Evolutionary conservation across 1,140 invertebrate genomes (phyloP).

Genomic region (Himalopsyche phryganea): DNA sequence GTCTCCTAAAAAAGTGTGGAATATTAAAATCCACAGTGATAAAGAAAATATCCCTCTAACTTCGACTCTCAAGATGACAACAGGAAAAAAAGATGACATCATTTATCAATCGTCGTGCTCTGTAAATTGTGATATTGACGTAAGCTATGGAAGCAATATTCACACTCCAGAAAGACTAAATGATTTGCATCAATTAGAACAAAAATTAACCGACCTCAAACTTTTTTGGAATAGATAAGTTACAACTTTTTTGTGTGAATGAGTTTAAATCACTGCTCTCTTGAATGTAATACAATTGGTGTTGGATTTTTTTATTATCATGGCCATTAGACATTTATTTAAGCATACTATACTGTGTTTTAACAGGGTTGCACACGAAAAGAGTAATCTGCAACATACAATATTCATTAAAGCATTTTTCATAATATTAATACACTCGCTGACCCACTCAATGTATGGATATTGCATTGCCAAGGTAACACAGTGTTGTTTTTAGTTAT

Average conservation of each 20-base stretch:
- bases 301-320: too few species aligned
- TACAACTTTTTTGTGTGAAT: neutral
- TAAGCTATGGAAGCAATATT: constrained; percentile 36
- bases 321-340: too few species aligned
- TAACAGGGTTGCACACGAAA: too few species aligned
- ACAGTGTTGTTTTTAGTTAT: too few species aligned
- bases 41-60: constrained; percentile 30
- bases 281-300: too few species aligned
- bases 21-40: constrained; percentile 37
- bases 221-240: constrained; percentile 26
- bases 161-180: constrained; percentile 47
- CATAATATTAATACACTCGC: too few species aligned
- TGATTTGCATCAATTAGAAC: constrained; percentile 46
- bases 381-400: too few species aligned
- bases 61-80: constrained; percentile 5
- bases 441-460: too few species aligned
- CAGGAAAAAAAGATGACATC: neutral
- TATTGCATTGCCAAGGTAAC: too few species aligned
- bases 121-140: constrained; percentile 28
- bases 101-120: neutral
- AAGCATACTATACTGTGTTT: too few species aligned
- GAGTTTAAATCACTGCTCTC: too few species aligned
- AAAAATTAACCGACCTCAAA: constrained; percentile 37
- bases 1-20: constrained; percentile 41
- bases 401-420: too few species aligned